phyloP scores from a whole-genome alignment of 2,888 invertebrate species.

The Tiphia femorata region DNA sequence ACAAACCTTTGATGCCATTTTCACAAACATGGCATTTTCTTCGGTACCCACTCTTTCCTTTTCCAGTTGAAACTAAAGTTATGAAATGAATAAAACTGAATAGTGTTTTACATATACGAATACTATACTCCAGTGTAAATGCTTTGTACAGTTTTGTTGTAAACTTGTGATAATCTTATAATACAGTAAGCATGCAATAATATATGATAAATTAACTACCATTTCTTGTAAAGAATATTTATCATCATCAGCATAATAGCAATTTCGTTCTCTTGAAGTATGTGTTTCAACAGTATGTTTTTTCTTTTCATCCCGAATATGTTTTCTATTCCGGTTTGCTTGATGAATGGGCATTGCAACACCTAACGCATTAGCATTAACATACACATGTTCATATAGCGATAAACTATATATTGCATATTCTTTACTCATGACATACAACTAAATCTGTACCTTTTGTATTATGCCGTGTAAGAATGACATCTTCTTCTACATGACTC shows the following conservation, averaged over 20 bases:
- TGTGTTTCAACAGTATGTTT: slow-evolving; percentile 80
- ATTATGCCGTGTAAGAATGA: slow-evolving; percentile 80
- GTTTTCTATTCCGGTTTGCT: slow-evolving; percentile 52
- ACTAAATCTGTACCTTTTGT: slow-evolving; percentile 73
- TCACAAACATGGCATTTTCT: slow-evolving; percentile 84
- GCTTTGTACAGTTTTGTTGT: too few relatives aligned
- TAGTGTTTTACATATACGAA: background rate
- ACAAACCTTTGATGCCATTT: slow-evolving; percentile 74
- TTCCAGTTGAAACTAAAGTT: slow-evolving; percentile 80
- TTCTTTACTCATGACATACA: slow-evolving; percentile 25
- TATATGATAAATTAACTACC: too few relatives aligned
- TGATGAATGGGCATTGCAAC: slow-evolving; percentile 76
- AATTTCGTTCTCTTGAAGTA: slow-evolving; percentile 75
- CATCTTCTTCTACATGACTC: slow-evolving; percentile 45
- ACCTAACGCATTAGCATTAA: slow-evolving; percentile 56
- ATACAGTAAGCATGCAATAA: background rate
- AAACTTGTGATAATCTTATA: background rate
- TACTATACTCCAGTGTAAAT: too few relatives aligned
- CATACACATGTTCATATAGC: background rate
- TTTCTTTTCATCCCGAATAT: slow-evolving; percentile 67
- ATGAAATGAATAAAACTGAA: slow-evolving; percentile 11
- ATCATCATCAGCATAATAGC: slow-evolving; percentile 93
- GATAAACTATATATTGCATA: background rate
- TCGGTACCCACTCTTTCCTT: slow-evolving; percentile 85
- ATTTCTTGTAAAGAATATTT: slow-evolving; percentile 87